Conservation (phyloP, 2,888 invertebrate genomes). For the Apeira syringaria region DNA sequence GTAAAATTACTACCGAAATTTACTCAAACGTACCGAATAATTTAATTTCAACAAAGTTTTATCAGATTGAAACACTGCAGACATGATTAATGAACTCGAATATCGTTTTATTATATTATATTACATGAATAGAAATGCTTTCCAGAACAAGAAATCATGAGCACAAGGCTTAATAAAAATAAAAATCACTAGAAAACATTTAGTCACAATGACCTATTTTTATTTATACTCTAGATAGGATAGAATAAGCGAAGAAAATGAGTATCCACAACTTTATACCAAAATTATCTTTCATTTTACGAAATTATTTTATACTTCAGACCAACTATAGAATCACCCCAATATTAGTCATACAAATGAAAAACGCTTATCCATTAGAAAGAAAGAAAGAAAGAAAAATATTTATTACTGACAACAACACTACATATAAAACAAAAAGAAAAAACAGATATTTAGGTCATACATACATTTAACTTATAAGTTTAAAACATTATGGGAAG, state of each 20-base stretch:
- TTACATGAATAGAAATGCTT: conserved; percentile 30
- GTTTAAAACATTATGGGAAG: no score
- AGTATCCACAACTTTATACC: conserved; percentile 30
- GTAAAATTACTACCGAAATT: conserved; percentile 5
- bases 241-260: conserved; percentile 48
- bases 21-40: neutral
- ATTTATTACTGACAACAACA: no score
- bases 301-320: no score
- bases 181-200: conserved; percentile 1
- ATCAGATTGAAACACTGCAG: conserved; percentile 1
- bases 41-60: conserved; percentile 9
- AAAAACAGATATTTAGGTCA: neutral
- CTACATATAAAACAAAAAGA: no score
- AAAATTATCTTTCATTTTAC: no score
- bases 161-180: conserved; percentile 5
- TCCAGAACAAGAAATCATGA: conserved; percentile 23
- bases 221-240: conserved; percentile 41
- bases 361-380: no score
- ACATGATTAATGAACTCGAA: conserved; percentile 6
- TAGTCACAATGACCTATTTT: conserved; percentile 27
- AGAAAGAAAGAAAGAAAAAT: no score
- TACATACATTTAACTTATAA: no score
- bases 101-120: neutral
- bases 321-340: no score
- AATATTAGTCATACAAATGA: no score